Conservation (phyloP, 64 coral and sea anemone species). For the Montipora efflorescens region DNA sequence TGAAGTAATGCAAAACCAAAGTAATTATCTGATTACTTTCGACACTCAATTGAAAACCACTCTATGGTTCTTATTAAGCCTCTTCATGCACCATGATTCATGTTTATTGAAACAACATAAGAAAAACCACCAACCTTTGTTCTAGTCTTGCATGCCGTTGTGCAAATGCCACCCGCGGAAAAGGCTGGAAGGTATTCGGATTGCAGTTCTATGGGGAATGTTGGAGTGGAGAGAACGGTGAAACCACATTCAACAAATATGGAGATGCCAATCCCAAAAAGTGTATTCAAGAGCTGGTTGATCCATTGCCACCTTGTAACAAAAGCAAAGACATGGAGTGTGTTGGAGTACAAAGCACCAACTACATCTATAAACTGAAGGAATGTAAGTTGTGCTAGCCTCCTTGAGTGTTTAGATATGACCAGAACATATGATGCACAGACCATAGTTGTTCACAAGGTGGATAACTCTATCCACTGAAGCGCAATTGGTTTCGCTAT, state of each 20-base stretch:
- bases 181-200: constrained; percentile 70
- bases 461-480: too few relatives aligned
- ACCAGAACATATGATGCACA: too few relatives aligned
- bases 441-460: too few relatives aligned
- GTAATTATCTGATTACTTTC: too few relatives aligned
- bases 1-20: too few relatives aligned
- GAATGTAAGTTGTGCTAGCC: constrained; percentile 15
- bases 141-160: constrained; percentile 75
- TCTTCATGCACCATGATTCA: too few relatives aligned
- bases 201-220: constrained; percentile 84
- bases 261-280: constrained; percentile 23
- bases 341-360: constrained; percentile 60
- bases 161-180: constrained; percentile 43
- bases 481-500: too few relatives aligned
- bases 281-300: constrained; percentile 22
- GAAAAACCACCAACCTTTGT: background rate
- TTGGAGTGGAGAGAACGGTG: constrained; percentile 56
- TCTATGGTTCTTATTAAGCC: too few relatives aligned
- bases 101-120: too few relatives aligned
- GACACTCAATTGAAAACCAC: too few relatives aligned
- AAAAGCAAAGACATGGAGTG: constrained; percentile 57
- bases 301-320: constrained; percentile 49
- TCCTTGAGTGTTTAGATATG: too few relatives aligned
- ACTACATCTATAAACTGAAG: constrained; percentile 69
- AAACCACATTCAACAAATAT: constrained; percentile 56